phyloP scores from a whole-genome alignment of 1,140 invertebrate species.

The Tyrophagus putrescentiae region DNA sequence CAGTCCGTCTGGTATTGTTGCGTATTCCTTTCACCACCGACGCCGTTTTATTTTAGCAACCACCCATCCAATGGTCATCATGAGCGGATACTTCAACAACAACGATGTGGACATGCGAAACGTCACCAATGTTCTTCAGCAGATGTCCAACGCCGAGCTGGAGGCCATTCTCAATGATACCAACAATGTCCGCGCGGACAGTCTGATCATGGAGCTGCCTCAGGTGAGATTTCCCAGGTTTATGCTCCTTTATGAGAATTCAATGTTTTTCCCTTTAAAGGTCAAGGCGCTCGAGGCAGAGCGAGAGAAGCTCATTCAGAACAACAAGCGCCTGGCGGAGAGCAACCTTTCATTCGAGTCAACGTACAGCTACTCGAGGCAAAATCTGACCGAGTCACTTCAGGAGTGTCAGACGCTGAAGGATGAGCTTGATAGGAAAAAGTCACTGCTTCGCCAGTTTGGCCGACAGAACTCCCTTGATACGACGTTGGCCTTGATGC shows the following conservation, averaged over 20 bases:
- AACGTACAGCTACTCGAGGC: constrained; percentile 52
- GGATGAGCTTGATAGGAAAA: constrained; percentile 37
- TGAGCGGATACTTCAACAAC: neutral
- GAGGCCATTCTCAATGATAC: neutral
- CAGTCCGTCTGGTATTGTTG: too few species aligned
- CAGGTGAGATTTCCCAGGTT: neutral
- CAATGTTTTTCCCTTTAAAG: constrained; percentile 32
- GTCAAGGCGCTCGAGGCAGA: constrained; percentile 60
- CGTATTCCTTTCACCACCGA: too few species aligned
- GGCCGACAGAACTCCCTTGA: constrained; percentile 55
- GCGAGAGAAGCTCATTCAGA: constrained; percentile 65
- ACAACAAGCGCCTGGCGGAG: constrained; percentile 69
- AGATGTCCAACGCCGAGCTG: neutral
- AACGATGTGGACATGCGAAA: neutral
- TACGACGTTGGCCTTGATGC: constrained; percentile 60
- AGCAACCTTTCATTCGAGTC: constrained; percentile 68
- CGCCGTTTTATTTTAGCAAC: too few species aligned
- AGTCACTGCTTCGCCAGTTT: constrained; percentile 36
- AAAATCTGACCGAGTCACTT: constrained; percentile 48
- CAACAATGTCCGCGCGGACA: neutral
- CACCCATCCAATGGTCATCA: too few species aligned
- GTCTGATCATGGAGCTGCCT: neutral
- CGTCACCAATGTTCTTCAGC: neutral
- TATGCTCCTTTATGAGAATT: neutral
- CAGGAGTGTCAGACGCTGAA: constrained; percentile 51